These are phyloP conservation scores for Pangasianodon gigas DNA, from an alignment of 2,113 vertebrate genomes.

Conservation along the genomic window DNA sequence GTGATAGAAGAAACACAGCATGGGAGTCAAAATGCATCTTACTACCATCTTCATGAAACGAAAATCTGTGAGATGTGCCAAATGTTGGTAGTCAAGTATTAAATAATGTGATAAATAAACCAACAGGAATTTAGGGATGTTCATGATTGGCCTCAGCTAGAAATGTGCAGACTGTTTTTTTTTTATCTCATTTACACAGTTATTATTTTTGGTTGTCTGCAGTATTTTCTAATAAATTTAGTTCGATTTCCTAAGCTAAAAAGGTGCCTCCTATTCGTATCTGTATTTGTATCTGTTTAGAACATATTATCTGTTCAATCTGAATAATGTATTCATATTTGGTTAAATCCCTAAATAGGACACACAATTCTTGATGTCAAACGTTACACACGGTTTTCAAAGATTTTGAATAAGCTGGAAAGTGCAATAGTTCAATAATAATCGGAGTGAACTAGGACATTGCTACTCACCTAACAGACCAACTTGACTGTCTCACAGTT, in stretches of 20 bases:
- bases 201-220: background rate
- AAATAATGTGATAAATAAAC: background rate
- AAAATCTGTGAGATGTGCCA: background rate
- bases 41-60: background rate
- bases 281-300: background rate
- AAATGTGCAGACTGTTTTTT: background rate
- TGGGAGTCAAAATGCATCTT: background rate
- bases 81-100: background rate
- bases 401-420: background rate
- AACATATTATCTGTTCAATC: background rate
- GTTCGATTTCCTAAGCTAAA: background rate
- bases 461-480: constrained; percentile 83
- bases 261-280: background rate
- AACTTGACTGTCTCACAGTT: constrained; percentile 65
- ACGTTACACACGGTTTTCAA: background rate
- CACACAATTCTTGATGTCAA: background rate
- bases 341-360: background rate
- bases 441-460: background rate
- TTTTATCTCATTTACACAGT: background rate
- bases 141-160: background rate
- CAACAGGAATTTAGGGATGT: background rate
- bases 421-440: background rate
- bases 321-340: background rate
- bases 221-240: background rate
- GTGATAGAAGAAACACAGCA: constrained; percentile 21